Evolutionary conservation across 1,140 invertebrate species (phyloP), one percentile per base, ranked within the genome.

Genomic region (Latrodectus geometricus): DNA sequence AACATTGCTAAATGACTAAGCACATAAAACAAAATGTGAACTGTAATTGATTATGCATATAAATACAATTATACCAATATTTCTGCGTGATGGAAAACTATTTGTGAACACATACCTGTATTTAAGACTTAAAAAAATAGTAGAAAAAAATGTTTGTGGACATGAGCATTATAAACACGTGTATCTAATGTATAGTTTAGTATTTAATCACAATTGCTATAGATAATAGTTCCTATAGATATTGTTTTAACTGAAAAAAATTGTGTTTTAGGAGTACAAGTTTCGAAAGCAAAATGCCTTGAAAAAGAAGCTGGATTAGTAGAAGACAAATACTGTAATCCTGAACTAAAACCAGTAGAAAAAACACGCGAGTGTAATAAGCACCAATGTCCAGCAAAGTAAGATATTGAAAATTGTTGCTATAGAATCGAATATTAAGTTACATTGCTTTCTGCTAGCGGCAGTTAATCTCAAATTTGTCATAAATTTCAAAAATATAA

Each of bases 381-480:
- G 54, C 94, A 95, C 88, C 92, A 93, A 0, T 96, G 95, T 90
- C 95, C 95, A 8, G 94, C 94, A 0, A 94, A 94, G 93, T 94
- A 91, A 90, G 82, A 75, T 21, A 35, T 35, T 35, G 5, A 48
- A 56, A 14, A 3, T 11, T 52, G 9, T n/a, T 80, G 73, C 17
- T 69, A 69, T 9, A 11, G 21, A 9, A 65, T n/a, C 20, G 50
- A 20, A 80, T 81, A 56, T 23, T 49, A 7, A 65, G 21, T 78
- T 4, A 54, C 9, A 15, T 0, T 48, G 14, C 11, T 79, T 9
- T 66, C 48, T 15, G 11, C 15, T 48, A 54, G 8, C 8, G n/a
- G 1, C 2, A 21, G 11, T 5, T 21, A 84, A 65, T 4, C 5
- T 74, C 61, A 65, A 48, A 68, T 77, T 52, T 8, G 21, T 76